Evolutionary conservation across 2,888 invertebrate species (phyloP).

Genomic region (Melangyna quadrimaculata): DNA sequence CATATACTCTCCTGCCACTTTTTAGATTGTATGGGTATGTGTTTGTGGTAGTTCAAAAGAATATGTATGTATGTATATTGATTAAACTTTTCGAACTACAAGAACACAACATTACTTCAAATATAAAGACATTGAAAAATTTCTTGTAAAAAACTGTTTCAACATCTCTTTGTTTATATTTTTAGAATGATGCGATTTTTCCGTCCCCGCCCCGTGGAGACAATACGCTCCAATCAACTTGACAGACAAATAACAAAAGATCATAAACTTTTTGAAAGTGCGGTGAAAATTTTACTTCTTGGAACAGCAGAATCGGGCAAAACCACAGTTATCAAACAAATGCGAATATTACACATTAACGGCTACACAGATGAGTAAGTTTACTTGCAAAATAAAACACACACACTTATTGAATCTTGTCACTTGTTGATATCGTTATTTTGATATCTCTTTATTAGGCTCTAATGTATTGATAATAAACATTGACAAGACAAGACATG

Average conservation of each 20-base stretch:
- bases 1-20: too few relatives aligned
- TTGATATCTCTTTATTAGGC: neutral
- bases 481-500: constrained; percentile 6
- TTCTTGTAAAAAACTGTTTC: too few relatives aligned
- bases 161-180: constrained; percentile 27
- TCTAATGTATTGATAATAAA: constrained; percentile 30
- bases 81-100: too few relatives aligned
- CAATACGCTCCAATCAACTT: constrained; percentile 81
- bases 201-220: constrained; percentile 78
- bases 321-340: constrained; percentile 92
- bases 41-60: too few relatives aligned
- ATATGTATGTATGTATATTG: too few relatives aligned
- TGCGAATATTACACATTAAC: constrained; percentile 91
- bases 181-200: constrained; percentile 80
- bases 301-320: constrained; percentile 92
- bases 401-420: constrained; percentile 10
- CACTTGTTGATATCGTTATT: constrained; percentile 6
- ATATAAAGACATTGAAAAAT: too few relatives aligned
- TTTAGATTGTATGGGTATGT: too few relatives aligned
- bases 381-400: neutral
- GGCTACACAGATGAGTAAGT: constrained; percentile 88
- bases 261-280: constrained; percentile 81
- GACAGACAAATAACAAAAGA: constrained; percentile 83
- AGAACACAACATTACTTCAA: too few relatives aligned
- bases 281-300: constrained; percentile 84